Evolutionary conservation across 2,113 vertebrate genomes (phyloP).

Genomic region (Macrotis lagotis): DNA sequence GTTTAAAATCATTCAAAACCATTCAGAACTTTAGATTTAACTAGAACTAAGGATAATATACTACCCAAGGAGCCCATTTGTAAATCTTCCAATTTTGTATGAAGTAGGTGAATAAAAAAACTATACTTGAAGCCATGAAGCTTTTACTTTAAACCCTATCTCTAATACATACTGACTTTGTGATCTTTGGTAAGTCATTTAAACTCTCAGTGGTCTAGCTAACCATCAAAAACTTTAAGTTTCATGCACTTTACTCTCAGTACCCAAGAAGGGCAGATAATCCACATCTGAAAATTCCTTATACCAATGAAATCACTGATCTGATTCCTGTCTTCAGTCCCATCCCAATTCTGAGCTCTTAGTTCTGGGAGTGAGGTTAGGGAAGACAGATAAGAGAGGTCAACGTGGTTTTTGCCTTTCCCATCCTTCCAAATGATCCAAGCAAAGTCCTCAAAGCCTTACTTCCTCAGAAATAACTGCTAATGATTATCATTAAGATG

Average conservation of each 20-base stretch:
- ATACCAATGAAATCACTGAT: not conserved
- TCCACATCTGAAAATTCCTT: not conserved
- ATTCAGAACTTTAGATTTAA: not conserved
- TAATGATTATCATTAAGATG: conserved; percentile 37
- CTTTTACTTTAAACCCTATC: not conserved
- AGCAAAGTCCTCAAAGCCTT: conserved; percentile 12
- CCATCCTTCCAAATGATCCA: conserved; percentile 19
- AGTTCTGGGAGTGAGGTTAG: not conserved
- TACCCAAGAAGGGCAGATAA: not conserved
- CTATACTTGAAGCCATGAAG: not conserved
- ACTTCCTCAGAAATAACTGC: not conserved
- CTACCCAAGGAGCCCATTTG: not conserved
- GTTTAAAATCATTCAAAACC: not conserved
- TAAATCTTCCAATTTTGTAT: not conserved
- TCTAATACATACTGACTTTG: not conserved
- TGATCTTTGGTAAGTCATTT: not conserved
- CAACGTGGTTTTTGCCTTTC: not conserved
- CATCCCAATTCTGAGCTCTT: not conserved
- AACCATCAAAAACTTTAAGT: not conserved
- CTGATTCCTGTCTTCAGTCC: not conserved
- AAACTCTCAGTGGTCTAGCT: not conserved
- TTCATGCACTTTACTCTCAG: not conserved
- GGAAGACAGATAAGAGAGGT: not conserved
- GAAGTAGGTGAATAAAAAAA: not conserved
- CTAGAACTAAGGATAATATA: not conserved